These are phyloP conservation scores for Drosophila albomicans DNA, from an alignment of 1,140 invertebrate species.

Conservation along the genomic window DNA sequence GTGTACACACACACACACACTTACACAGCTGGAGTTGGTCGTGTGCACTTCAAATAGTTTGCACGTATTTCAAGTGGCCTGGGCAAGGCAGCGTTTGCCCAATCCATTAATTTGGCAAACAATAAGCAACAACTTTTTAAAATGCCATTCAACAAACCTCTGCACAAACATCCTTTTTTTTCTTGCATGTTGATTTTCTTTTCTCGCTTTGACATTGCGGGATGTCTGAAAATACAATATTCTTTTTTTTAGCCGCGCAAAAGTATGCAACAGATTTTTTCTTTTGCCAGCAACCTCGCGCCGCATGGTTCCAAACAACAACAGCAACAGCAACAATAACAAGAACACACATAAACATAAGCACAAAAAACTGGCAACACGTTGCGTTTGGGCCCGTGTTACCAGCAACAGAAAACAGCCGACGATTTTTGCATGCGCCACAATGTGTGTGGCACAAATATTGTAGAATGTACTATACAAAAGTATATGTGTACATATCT, in stretches of 20 bases:
- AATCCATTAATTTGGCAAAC: constrained; percentile 36
- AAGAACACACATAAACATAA: background rate
- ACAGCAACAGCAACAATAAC: constrained; percentile 5
- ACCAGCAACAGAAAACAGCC: constrained; percentile 27
- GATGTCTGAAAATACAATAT: constrained; percentile 44
- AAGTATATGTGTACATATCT: background rate
- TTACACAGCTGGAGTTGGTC: constrained; percentile 6
- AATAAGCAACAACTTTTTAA: constrained; percentile 50
- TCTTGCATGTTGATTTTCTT: constrained; percentile 22
- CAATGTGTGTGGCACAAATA: constrained; percentile 45
- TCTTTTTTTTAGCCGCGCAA: constrained; percentile 62
- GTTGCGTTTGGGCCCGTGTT: constrained; percentile 18
- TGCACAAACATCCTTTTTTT: background rate
- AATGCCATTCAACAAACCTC: constrained; percentile 27
- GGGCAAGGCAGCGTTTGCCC: background rate
- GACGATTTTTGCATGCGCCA: constrained; percentile 62
- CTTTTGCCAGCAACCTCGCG: constrained; percentile 30
- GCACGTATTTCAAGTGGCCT: background rate
- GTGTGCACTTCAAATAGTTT: constrained; percentile 13
- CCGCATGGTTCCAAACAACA: constrained; percentile 62
- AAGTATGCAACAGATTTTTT: constrained; percentile 81
- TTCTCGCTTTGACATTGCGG: constrained; percentile 42
- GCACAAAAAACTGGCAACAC: constrained; percentile 38
- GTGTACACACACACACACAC: constrained; percentile 5
- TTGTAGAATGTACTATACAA: background rate